Evolutionary conservation across 2,888 invertebrate genomes (phyloP).

Genomic region (Latrodectus elegans): DNA sequence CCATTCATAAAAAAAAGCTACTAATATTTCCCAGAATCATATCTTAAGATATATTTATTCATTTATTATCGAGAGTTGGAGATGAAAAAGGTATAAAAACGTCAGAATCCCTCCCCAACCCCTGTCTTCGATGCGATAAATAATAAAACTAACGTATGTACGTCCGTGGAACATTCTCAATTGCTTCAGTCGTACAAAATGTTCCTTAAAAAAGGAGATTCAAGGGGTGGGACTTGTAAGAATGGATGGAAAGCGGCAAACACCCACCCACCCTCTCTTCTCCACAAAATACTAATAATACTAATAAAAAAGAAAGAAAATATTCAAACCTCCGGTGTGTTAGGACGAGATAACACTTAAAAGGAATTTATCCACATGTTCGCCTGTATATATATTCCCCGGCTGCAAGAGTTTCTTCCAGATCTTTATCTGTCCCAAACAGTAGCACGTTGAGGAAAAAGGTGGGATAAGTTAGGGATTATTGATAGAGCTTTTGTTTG

Average conservation of each 20-base stretch:
- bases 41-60: slow-evolving; percentile 56
- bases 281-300: slow-evolving; percentile 35
- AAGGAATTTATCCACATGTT: slow-evolving; percentile 64
- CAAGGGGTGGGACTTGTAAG: slow-evolving; percentile 12
- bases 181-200: slow-evolving; percentile 10
- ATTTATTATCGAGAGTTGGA: slow-evolving; percentile 53
- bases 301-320: slow-evolving; percentile 48
- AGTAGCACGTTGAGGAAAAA: slow-evolving; percentile 35
- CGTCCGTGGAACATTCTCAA: slow-evolving; percentile 7
- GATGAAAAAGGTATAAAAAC: slow-evolving; percentile 62
- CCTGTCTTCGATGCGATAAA: slow-evolving; percentile 24
- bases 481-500: slow-evolving; percentile 20
- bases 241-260: slow-evolving; percentile 49
- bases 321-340: slow-evolving; percentile 56
- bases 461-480: slow-evolving; percentile 38
- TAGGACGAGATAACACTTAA: slow-evolving; percentile 61
- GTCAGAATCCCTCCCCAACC: slow-evolving; percentile 15
- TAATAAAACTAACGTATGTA: slow-evolving; percentile 13
- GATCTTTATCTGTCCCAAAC: slow-evolving; percentile 39
- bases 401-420: slow-evolving; percentile 20
- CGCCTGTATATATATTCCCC: slow-evolving; percentile 54
- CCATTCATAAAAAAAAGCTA: neutral
- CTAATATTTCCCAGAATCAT: slow-evolving; percentile 28
- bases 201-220: slow-evolving; percentile 8
- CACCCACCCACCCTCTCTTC: slow-evolving; percentile 5